Base-by-base conservation (phyloP, 2,888 invertebrate genomes). In the Bellardia bayeri region DNA sequence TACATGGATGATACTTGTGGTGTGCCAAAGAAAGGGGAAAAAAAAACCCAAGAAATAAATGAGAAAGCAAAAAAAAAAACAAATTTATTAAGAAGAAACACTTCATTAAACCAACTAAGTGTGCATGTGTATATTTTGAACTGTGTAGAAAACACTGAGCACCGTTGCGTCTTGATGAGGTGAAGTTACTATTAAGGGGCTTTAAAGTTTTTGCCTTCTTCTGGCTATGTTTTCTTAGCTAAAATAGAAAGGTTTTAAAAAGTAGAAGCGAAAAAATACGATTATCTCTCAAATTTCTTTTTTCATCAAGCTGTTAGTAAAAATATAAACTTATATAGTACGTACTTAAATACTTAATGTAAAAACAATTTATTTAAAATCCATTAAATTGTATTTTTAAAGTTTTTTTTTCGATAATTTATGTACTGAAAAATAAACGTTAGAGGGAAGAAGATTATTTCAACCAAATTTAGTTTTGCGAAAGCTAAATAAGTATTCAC, bases 151-250 rank as follows among this genome's bases (percentile, higher is more conserved):
- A 30, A 66, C 42, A 51, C 7, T 66, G 45, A 72, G 16, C 63
- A 56, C 61, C 23, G 33, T 42, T 66, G 63, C 63, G 37, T 51
- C 40, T 14, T 45, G 56, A 74, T 69, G 63, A 69, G 63, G 33
- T 56, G 54, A 68, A 84, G 79, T 79, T 63, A 72, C 58, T 84
- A 49, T 74, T 68, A 66, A 80, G 51, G 80, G 66, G 30, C n/a
- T 69, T 85, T 45, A 85, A 75, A 42, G 7, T 68, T 72, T 79
- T 30, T 51, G 11, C 11, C 7, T 58, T 69, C 37, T 69, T 69
- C 37, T 51, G 37, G 30, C 33, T 2, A 23, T 16, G 3, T 58
- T 40, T 63, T 71, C 23, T 33, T 33, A 45, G 14, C 30, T 16
- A 49, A 69, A 30, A 49, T 14, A 49, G 30, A 7, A 51, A 69